Conservation (phyloP, 2,888 invertebrate species). For the Acronicta leporina region DNA sequence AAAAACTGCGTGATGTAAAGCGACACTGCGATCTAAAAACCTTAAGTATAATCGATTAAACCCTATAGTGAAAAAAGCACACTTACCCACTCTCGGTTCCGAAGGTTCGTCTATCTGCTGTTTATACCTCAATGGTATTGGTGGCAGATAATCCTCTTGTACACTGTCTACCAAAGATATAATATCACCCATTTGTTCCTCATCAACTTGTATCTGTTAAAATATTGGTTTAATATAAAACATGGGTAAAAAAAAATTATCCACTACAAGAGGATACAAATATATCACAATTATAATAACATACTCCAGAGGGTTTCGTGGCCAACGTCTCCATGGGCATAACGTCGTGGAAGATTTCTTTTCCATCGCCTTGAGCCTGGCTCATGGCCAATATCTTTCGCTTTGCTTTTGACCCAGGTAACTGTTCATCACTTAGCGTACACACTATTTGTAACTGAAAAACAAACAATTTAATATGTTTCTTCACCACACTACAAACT, state of each 20-base stretch:
- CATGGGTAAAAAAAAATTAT: too few relatives aligned
- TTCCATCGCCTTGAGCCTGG: conserved; percentile 73
- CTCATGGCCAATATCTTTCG: conserved; percentile 64
- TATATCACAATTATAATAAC: neutral
- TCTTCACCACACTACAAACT: too few relatives aligned
- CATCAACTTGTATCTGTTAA: conserved; percentile 66
- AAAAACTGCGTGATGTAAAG: too few relatives aligned
- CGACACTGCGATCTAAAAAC: too few relatives aligned
- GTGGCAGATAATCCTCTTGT: conserved; percentile 82
- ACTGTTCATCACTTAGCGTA: conserved; percentile 76
- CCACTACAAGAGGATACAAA: too few relatives aligned
- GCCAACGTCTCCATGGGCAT: conserved; percentile 66
- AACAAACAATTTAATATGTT: neutral
- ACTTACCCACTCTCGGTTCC: conserved; percentile 73
- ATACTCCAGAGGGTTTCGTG: conserved; percentile 53
- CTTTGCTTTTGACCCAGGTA: conserved; percentile 67
- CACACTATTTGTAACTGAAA: conserved; percentile 77
- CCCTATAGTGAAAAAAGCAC: too few relatives aligned
- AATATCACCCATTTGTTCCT: conserved; percentile 84
- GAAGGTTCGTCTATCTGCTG: conserved; percentile 64
- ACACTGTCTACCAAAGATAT: conserved; percentile 84
- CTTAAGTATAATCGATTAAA: too few relatives aligned
- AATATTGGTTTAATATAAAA: neutral
- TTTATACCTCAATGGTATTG: conserved; percentile 78
- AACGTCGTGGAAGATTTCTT: conserved; percentile 70